Evolutionary conservation across 2,113 vertebrate genomes (phyloP).

Genomic region (Pandion haliaetus): DNA sequence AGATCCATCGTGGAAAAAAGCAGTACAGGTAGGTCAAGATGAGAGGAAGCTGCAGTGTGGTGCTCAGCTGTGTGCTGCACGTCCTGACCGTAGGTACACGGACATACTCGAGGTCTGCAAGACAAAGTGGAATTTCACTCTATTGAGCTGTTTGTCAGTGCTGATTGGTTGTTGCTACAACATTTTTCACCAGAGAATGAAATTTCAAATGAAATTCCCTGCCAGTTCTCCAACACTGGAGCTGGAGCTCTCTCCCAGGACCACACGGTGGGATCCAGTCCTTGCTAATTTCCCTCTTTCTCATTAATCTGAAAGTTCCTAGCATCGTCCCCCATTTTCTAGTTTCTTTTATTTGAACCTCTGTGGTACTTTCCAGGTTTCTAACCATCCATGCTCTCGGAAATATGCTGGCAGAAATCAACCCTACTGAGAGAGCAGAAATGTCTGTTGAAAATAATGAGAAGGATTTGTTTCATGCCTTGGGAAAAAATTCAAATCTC

Average conservation of each 20-base stretch:
- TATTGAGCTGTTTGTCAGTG: background rate
- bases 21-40: accelerated
- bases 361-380: background rate
- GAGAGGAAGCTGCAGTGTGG: background rate
- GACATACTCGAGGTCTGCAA: background rate
- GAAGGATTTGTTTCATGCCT: background rate
- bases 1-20: accelerated
- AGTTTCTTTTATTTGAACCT: background rate
- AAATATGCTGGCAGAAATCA: background rate
- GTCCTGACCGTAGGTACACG: accelerated
- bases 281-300: background rate
- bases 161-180: background rate
- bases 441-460: background rate
- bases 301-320: background rate
- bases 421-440: background rate
- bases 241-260: background rate
- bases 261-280: accelerated
- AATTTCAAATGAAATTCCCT: background rate
- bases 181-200: background rate
- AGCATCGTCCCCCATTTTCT: background rate
- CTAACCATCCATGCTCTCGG: background rate
- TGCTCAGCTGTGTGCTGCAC: background rate
- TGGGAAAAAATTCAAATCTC: background rate
- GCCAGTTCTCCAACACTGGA: too few relatives aligned
- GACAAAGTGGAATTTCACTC: accelerated